Percentiles rank a stretch among this genome's conserved stretches.
Evolutionary conservation across 2,888 invertebrate genomes (phyloP).

Genomic region (Cantharis flavilabris): DNA sequence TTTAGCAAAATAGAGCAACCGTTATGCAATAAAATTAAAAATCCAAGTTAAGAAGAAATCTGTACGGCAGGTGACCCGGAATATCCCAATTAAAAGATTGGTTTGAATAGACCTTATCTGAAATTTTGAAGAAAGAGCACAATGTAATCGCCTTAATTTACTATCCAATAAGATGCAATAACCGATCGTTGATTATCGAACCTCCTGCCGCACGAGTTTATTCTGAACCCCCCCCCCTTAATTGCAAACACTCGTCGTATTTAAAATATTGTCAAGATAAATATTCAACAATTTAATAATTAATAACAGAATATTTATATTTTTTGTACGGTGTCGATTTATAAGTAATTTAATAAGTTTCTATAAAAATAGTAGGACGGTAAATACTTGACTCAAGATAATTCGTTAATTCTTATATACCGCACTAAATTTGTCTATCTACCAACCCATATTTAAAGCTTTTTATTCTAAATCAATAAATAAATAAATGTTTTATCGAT

Average conservation of each 20-base stretch:
- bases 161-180: too few relatives aligned
- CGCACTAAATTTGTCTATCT: background rate
- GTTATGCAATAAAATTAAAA: background rate
- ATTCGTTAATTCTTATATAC: background rate
- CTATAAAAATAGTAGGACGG: background rate
- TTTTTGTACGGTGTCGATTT: background rate
- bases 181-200: too few relatives aligned
- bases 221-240: background rate
- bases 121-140: too few relatives aligned
- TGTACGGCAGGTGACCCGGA: too few relatives aligned
- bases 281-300: background rate
- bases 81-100: too few relatives aligned
- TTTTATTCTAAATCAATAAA: background rate
- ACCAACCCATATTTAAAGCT: background rate
- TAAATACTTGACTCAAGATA: background rate
- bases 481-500: background rate
- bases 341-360: background rate
- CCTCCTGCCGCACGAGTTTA: too few relatives aligned
- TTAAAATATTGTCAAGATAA: background rate
- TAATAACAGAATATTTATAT: background rate
- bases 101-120: too few relatives aligned
- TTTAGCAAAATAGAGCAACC: background rate
- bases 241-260: background rate
- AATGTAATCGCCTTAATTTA: too few relatives aligned
- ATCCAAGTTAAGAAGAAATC: too few relatives aligned